Percentiles rank a stretch among this genome's conserved stretches.
Conservation (phyloP, 2,113 vertebrate genomes). For the Jacana jacana region DNA sequence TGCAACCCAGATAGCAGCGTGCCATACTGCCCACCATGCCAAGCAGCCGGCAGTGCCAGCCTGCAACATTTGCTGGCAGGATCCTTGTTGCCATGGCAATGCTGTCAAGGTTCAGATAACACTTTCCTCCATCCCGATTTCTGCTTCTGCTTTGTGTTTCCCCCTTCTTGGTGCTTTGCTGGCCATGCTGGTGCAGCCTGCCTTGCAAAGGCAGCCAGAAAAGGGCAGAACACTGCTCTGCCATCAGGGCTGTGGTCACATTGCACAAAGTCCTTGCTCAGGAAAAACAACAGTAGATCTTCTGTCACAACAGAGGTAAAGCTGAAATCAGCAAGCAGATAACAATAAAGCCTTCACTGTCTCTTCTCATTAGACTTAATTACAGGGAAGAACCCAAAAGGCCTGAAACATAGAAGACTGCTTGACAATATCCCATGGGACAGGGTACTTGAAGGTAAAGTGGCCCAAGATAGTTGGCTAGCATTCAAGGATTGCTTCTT, state of each 20-base stretch:
- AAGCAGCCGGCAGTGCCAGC: background rate
- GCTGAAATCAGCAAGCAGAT: background rate
- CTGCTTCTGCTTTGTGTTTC: background rate
- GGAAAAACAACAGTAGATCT: background rate
- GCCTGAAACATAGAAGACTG: background rate
- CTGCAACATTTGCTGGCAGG: background rate
- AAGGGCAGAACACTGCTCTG: background rate
- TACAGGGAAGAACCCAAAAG: background rate
- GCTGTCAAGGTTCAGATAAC: constrained; percentile 4
- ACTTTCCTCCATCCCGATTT: background rate
- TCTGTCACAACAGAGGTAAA: background rate
- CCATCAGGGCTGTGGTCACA: background rate
- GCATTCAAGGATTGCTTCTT: no score
- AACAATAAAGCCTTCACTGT: background rate
- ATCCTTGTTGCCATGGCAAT: background rate
- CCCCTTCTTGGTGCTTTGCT: fast-evolving
- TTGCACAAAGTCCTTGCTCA: background rate
- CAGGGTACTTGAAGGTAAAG: no score
- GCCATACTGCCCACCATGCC: background rate
- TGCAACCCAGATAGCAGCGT: fast-evolving
- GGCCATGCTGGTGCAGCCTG: fast-evolving
- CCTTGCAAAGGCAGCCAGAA: background rate
- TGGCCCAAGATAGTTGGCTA: no score
- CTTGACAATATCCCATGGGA: no score
- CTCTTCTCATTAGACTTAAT: background rate